These are phyloP conservation scores for Tetragonula carbonaria DNA, from an alignment of 2,888 invertebrate genomes.

Conservation along the genomic window DNA sequence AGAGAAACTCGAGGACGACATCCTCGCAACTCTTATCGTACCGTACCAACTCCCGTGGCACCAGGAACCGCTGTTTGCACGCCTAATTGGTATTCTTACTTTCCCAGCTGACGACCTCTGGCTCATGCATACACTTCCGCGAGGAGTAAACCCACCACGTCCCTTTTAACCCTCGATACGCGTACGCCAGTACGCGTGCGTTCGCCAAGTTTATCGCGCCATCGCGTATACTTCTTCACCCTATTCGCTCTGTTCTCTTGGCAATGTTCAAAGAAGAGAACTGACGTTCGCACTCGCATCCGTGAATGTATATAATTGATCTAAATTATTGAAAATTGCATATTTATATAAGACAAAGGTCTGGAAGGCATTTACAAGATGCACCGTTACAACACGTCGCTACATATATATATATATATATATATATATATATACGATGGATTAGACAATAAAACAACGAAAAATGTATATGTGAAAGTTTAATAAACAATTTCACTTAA, in stretches of 20 bases:
- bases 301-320: too few relatives aligned
- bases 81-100: conserved; percentile 72
- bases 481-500: too few relatives aligned
- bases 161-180: conserved; percentile 31
- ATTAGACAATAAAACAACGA: too few relatives aligned
- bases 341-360: too few relatives aligned
- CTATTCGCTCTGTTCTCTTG: background rate
- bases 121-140: conserved; percentile 68
- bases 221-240: conserved; percentile 2
- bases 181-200: background rate
- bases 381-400: too few relatives aligned
- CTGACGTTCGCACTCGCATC: too few relatives aligned
- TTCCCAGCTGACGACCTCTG: conserved; percentile 49
- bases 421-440: too few relatives aligned
- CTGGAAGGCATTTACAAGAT: too few relatives aligned
- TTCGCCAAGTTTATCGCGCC: conserved; percentile 41
- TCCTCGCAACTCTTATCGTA: conserved; percentile 34
- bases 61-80: conserved; percentile 58
- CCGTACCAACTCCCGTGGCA: background rate
- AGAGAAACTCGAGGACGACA: conserved; percentile 22
- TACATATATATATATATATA: too few relatives aligned
- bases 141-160: conserved; percentile 30
- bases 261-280: background rate
- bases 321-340: too few relatives aligned
- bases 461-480: too few relatives aligned